Evolutionary conservation across 2,888 invertebrate genomes (phyloP).

Genomic region (Xestoiulus laeticollis): DNA sequence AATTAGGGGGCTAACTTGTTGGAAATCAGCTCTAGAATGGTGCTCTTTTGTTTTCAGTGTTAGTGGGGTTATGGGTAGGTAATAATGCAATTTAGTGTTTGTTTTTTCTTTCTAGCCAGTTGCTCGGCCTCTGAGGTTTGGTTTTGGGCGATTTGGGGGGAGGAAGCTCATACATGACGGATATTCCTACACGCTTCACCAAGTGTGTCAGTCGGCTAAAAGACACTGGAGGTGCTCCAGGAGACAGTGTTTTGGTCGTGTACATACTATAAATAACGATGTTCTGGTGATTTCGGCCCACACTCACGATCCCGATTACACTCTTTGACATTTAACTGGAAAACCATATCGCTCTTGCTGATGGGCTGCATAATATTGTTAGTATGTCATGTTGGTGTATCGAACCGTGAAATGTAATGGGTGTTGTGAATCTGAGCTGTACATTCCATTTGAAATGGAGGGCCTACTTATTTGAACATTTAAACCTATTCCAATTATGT

Average conservation of each 20-base stretch:
- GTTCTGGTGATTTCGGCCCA: neutral
- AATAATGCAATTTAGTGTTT: neutral
- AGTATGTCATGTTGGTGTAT: neutral
- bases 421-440: neutral
- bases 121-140: neutral
- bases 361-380: neutral
- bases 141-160: slow-evolving; percentile 31
- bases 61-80: neutral
- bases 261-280: neutral
- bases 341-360: neutral
- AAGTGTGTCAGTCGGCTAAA: neutral
- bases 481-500: too few species aligned
- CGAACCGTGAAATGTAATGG: neutral
- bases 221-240: neutral
- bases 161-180: slow-evolving; percentile 17
- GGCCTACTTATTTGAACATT: too few species aligned
- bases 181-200: slow-evolving; percentile 4
- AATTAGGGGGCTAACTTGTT: neutral
- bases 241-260: slow-evolving; percentile 22
- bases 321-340: neutral
- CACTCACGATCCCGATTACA: neutral
- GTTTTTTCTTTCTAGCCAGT: neutral
- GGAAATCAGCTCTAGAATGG: neutral
- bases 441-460: too few species aligned
- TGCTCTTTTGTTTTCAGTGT: neutral